Percentiles rank a stretch among this genome's conserved stretches.
phyloP scores from a whole-genome alignment of 2,888 invertebrate genomes.

The Cepaea hortensis region DNA sequence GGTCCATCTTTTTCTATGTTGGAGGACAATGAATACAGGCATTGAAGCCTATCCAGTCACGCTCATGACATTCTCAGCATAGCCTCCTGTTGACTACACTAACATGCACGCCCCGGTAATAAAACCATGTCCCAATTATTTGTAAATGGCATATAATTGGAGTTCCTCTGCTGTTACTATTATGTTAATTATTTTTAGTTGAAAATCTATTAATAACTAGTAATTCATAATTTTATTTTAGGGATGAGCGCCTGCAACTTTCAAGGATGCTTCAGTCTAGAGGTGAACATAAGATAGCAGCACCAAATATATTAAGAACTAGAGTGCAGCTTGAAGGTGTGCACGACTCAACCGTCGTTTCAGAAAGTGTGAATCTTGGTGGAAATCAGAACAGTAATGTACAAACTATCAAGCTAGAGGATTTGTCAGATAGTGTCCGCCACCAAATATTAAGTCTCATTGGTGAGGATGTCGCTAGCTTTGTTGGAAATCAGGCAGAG shows the following conservation, averaged over 20 bases:
- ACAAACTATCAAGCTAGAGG: conserved; percentile 40
- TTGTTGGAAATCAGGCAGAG: background rate
- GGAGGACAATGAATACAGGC: no score
- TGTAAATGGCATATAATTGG: no score
- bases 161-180: no score
- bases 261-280: conserved; percentile 42
- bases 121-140: no score
- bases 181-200: background rate
- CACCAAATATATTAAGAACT: background rate
- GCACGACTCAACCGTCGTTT: background rate
- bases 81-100: no score
- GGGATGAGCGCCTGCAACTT: conserved; percentile 41
- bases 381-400: background rate
- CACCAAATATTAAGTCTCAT: conserved; percentile 37
- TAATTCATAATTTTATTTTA: background rate
- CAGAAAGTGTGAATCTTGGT: background rate
- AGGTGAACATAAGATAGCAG: conserved; percentile 18
- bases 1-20: no score
- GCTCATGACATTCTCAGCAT: no score
- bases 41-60: no score
- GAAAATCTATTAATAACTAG: background rate
- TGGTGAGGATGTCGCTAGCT: conserved; percentile 13
- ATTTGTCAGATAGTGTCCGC: conserved; percentile 38
- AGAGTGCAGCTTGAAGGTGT: conserved; percentile 41
- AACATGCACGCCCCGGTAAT: no score